A percentile compares a stretch with the other conserved stretches of the same genome.
These are phyloP conservation scores for Rhinophrynus dorsalis DNA, from an alignment of 2,797 vertebrate genomes.

Conservation along the genomic window DNA sequence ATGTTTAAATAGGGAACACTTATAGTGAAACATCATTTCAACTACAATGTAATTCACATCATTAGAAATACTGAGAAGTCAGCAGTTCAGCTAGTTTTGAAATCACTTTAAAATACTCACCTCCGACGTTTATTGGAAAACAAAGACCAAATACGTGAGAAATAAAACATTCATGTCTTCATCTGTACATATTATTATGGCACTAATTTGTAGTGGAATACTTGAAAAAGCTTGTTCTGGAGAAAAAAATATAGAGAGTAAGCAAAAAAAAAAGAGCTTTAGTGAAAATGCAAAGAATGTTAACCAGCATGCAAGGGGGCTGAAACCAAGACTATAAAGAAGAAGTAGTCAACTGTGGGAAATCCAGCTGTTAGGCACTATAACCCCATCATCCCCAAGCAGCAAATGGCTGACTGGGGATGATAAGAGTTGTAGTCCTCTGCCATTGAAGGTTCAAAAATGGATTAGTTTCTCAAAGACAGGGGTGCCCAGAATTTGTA, in stretches of 20 bases:
- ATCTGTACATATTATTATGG: conserved; percentile 70
- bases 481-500: no score
- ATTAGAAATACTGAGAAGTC: conserved; percentile 70
- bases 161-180: conserved; percentile 71
- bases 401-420: no score
- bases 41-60: background rate
- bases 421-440: no score
- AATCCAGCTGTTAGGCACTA: no score
- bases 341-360: no score
- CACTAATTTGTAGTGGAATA: conserved; percentile 72
- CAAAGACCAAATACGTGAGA: conserved; percentile 69
- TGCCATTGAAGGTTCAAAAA: no score
- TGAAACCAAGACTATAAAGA: no score
- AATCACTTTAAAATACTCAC: conserved; percentile 55
- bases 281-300: no score
- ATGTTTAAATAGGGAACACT: background rate
- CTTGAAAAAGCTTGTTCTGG: conserved; percentile 73
- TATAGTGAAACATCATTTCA: background rate
- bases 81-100: conserved; percentile 72
- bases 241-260: conserved; percentile 75
- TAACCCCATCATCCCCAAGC: no score
- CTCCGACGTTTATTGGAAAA: conserved; percentile 76
- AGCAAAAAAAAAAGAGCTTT: no score
- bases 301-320: no score
- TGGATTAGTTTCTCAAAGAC: no score